phyloP scores from a whole-genome alignment of 2,888 invertebrate species.

The Glaucopsyche alexis region DNA sequence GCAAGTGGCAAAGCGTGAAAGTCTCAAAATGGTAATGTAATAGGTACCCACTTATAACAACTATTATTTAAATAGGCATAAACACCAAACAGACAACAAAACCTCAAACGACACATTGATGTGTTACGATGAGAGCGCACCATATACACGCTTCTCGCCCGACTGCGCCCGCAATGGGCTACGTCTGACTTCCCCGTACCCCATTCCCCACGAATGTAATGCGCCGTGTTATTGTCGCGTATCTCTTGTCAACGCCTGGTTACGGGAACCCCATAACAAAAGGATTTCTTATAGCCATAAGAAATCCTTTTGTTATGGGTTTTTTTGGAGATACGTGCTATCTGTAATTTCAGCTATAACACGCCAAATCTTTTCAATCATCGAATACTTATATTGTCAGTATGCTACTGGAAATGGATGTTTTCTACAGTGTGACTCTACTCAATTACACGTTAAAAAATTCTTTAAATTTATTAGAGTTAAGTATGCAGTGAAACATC shows the following conservation, averaged over 20 bases:
- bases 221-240: constrained; percentile 13
- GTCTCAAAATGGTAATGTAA: too few species aligned
- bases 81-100: not conserved
- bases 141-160: not conserved
- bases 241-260: constrained; percentile 10
- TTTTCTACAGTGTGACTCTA: not conserved
- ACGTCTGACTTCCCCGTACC: not conserved
- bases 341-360: not conserved
- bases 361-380: not conserved
- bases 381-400: not conserved
- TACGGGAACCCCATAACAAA: not conserved
- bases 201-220: not conserved
- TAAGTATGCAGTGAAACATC: too few species aligned
- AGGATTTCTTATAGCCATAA: too few species aligned
- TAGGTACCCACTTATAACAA: too few species aligned
- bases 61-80: too few species aligned
- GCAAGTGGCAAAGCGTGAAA: too few species aligned
- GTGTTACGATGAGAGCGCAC: not conserved
- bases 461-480: too few species aligned
- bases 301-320: not conserved
- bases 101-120: constrained; percentile 1
- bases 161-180: constrained; percentile 11
- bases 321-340: not conserved
- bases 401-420: not conserved
- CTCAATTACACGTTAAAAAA: not conserved